phyloP scores from a whole-genome alignment of 2,888 invertebrate genomes.

The Glyphotaelius pellucidus region DNA sequence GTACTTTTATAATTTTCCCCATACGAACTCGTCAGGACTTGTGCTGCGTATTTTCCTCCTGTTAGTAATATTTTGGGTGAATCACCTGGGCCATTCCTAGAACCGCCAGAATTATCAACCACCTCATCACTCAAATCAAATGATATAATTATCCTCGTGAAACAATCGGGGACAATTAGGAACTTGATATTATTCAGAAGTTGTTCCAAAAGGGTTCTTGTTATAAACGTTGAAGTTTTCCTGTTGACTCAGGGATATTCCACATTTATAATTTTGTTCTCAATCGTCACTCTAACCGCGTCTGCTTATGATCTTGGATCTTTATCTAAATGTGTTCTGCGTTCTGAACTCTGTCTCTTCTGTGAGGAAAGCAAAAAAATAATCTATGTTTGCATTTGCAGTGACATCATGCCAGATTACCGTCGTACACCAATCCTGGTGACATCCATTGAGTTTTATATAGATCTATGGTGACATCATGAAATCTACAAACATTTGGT shows the following conservation, averaged over 20 bases:
- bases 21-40: not conserved
- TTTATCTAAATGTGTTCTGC: constrained; percentile 12
- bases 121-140: not conserved
- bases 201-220: not conserved
- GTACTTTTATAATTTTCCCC: not conserved
- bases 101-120: not conserved
- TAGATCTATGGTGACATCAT: not conserved
- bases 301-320: not conserved
- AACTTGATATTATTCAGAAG: not conserved
- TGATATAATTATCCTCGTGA: not conserved
- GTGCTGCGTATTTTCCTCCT: not conserved
- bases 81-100: not conserved
- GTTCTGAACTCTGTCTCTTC: not conserved
- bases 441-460: not conserved
- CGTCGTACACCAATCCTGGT: not conserved
- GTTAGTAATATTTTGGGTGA: not conserved
- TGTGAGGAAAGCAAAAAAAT: not conserved
- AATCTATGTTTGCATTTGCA: not conserved
- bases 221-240: not conserved
- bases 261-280: not conserved
- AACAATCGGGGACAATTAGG: not conserved
- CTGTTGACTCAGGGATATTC: constrained; percentile 2
- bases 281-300: constrained; percentile 7
- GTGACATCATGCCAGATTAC: constrained; percentile 31
- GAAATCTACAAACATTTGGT: not conserved